These are phyloP conservation scores for Lasioglossum marginatum DNA, from an alignment of 2,888 invertebrate genomes.

Conservation along the genomic window DNA sequence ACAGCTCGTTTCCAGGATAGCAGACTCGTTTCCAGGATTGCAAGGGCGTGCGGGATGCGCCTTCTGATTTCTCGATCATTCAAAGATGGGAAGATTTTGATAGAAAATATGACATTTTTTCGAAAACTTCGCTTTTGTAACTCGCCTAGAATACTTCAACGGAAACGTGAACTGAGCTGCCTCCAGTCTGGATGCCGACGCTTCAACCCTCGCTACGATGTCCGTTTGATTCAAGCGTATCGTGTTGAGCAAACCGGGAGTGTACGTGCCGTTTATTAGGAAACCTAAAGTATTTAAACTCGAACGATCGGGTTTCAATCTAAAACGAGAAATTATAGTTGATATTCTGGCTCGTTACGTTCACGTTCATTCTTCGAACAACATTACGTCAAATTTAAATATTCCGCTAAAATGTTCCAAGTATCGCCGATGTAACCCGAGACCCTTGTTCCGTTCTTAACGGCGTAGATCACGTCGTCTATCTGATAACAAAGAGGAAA, in stretches of 20 bases:
- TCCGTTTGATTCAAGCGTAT: slow-evolving; percentile 47
- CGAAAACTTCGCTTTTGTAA: not conserved
- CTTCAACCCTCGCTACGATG: slow-evolving; percentile 41
- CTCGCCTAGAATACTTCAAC: slow-evolving; percentile 62
- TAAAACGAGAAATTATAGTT: slow-evolving; percentile 8
- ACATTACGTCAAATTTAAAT: slow-evolving; percentile 70
- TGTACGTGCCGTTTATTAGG: not conserved
- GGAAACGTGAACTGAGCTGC: slow-evolving; percentile 49
- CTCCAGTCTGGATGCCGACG: not conserved
- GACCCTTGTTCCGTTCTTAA: slow-evolving; percentile 47
- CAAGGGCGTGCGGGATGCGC: too few relatives aligned
- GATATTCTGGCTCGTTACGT: not conserved
- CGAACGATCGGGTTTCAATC: slow-evolving; percentile 40
- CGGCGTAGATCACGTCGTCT: slow-evolving; percentile 19
- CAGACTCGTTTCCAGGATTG: too few relatives aligned
- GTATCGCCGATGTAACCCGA: slow-evolving; percentile 62
- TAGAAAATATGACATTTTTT: too few relatives aligned
- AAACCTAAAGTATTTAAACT: not conserved
- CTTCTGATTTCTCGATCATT: too few relatives aligned
- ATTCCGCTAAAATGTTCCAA: slow-evolving; percentile 62
- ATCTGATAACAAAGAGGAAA: slow-evolving; percentile 43
- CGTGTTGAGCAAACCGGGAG: slow-evolving; percentile 32
- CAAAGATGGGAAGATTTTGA: too few relatives aligned
- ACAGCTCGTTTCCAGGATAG: too few relatives aligned
- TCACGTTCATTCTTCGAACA: not conserved